Evolutionary conservation across 2,888 invertebrate genomes (phyloP).

Genomic region (Drosophila neutralis): DNA sequence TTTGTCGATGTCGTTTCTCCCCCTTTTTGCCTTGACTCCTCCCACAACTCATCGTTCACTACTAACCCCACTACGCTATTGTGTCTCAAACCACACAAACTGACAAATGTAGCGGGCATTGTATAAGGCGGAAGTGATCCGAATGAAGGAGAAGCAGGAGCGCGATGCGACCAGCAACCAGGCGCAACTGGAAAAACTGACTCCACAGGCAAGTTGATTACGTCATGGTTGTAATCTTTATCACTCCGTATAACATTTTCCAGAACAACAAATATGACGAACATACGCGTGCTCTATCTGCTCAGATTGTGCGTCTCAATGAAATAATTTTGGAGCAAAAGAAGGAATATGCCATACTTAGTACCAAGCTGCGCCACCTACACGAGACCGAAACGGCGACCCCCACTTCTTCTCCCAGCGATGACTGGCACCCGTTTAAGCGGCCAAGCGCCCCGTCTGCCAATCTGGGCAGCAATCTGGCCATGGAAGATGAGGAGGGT

Average conservation of each 20-base stretch:
- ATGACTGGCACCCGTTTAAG: no score
- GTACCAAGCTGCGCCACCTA: constrained; percentile 80
- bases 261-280: constrained; percentile 82
- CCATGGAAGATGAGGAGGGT: constrained; percentile 94
- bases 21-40: constrained; percentile 1
- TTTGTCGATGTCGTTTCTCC: constrained; percentile 5
- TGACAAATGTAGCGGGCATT: constrained; percentile 80
- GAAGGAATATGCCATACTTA: constrained; percentile 82
- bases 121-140: constrained; percentile 83
- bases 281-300: constrained; percentile 81
- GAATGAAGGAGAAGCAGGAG: constrained; percentile 84
- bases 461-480: constrained; percentile 85
- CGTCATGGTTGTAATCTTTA: neutral
- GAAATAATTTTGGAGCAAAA: constrained; percentile 82
- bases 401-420: neutral
- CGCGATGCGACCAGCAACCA: constrained; percentile 72
- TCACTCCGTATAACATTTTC: neutral
- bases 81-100: constrained; percentile 27
- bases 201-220: constrained; percentile 71
- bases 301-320: constrained; percentile 82
- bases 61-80: constrained; percentile 31
- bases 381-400: constrained; percentile 45
- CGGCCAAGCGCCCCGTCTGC: no score
- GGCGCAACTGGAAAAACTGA: constrained; percentile 70
- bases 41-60: constrained; percentile 1